These are phyloP conservation scores for Oligia strigilis DNA, from an alignment of 2,888 invertebrate species.

Conservation along the genomic window DNA sequence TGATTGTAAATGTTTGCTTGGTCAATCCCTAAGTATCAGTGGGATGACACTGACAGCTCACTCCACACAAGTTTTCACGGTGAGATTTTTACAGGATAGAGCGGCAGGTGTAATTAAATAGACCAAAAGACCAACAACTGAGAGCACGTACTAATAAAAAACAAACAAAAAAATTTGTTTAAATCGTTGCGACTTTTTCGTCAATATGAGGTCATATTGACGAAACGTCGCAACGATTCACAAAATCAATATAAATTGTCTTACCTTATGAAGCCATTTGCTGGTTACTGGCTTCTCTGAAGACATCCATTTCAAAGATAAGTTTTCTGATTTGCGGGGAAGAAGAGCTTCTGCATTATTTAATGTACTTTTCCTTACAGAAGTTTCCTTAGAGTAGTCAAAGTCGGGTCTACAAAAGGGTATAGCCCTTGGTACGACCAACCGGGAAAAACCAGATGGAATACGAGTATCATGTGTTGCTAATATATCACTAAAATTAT, in stretches of 20 bases:
- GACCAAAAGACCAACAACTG: background rate
- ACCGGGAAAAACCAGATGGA: background rate
- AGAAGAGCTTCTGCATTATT: background rate
- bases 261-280: conserved; percentile 41
- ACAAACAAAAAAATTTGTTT: no score
- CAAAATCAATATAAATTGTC: background rate
- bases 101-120: background rate
- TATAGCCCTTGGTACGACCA: background rate
- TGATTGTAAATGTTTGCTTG: no score
- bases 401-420: background rate
- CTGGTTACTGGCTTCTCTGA: background rate
- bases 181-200: no score
- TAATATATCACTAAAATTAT: conserved; percentile 19
- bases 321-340: background rate
- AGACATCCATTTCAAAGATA: background rate
- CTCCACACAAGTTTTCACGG: no score
- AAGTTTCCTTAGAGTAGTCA: background rate
- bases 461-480: background rate
- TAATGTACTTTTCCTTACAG: background rate
- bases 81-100: no score
- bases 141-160: background rate
- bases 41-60: no score
- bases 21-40: no score
- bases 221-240: no score
- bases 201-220: no score